These are phyloP conservation scores for Diachasma alloeum DNA, from an alignment of 1,140 invertebrate genomes.

Conservation along the genomic window DNA sequence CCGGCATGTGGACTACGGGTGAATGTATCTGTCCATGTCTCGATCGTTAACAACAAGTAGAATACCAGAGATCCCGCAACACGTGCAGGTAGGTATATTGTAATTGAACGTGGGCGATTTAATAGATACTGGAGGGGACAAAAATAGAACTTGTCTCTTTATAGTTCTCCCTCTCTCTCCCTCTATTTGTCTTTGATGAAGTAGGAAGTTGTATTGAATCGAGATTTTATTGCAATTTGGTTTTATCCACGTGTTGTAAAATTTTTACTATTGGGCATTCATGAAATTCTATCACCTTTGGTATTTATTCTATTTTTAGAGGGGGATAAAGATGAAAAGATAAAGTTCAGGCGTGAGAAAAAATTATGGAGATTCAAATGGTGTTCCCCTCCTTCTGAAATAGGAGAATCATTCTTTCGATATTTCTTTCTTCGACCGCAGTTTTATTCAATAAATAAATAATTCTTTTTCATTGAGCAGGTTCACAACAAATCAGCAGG, in stretches of 20 bases:
- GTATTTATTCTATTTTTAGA: not conserved
- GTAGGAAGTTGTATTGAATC: not conserved
- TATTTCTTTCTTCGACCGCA: no score
- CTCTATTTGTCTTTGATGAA: not conserved
- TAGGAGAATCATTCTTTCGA: no score
- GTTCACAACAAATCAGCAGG: no score
- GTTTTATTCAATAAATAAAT: no score
- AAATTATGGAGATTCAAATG: not conserved
- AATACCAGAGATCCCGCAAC: conserved; percentile 9
- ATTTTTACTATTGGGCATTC: not conserved
- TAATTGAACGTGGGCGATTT: not conserved
- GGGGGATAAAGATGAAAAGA: not conserved
- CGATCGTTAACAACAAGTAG: conserved; percentile 5
- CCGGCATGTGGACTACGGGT: not conserved
- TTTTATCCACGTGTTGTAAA: not conserved
- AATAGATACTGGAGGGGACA: not conserved
- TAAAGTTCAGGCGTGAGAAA: not conserved
- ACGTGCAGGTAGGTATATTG: not conserved
- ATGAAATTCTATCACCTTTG: not conserved
- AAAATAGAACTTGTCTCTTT: not conserved
- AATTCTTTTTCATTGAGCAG: no score
- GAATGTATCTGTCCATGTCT: not conserved
- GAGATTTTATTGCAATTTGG: not conserved
- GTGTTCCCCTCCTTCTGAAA: no score
- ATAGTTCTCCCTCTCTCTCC: not conserved